Percentiles rank a stretch among this genome's conserved stretches.
These are phyloP conservation scores for Holacanthus passer DNA, from an alignment of 2,113 vertebrate genomes.

Conservation along the genomic window DNA sequence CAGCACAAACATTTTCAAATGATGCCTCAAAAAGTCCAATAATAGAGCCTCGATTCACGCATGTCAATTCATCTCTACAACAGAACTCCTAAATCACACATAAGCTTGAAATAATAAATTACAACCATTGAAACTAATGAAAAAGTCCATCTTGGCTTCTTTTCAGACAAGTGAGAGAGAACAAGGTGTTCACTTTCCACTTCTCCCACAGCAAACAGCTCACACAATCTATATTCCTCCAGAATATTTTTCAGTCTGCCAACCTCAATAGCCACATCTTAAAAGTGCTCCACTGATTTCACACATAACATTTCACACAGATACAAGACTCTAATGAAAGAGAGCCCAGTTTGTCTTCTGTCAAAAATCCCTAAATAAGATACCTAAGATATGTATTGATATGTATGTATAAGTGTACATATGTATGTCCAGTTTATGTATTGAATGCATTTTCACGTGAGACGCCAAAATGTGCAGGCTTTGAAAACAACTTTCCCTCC, in stretches of 20 bases:
- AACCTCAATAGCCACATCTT: neutral
- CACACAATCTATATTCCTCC: neutral
- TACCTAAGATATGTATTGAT: too few relatives aligned
- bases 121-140: neutral
- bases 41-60: neutral
- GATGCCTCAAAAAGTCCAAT: neutral
- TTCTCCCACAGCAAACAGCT: constrained; percentile 3
- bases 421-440: neutral
- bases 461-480: neutral
- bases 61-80: neutral
- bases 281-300: neutral
- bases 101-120: neutral
- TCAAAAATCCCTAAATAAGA: too few relatives aligned
- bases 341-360: too few relatives aligned
- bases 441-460: neutral
- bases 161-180: too few relatives aligned
- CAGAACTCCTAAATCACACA: neutral
- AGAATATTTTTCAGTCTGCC: neutral
- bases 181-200: neutral
- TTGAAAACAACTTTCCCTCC: neutral
- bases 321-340: neutral
- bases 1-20: neutral
- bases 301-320: neutral
- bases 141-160: neutral
- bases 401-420: neutral